Evolutionary conservation across 2,888 invertebrate species (phyloP), one percentile per base, ranked within the genome.

Genomic region (Amorpha juglandis): DNA sequence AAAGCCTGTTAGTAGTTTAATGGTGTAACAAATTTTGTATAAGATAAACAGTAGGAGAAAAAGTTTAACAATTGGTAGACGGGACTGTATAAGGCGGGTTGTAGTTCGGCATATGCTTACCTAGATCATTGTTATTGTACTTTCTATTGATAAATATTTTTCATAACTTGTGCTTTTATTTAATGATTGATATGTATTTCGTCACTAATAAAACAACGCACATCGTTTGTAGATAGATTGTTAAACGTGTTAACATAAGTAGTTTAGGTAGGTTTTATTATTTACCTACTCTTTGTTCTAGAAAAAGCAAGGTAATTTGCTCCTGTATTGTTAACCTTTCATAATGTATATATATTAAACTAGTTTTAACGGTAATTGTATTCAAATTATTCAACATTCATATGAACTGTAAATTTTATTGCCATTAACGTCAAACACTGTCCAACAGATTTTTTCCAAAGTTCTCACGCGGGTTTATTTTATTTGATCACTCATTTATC

Each of bases 381-480:
- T 58, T 38, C 16, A 38, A 52, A 33, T 33, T 42, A 42, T 42
- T 58, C 38, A 9, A 19, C 38, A 42, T 58, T 38, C 19, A 19
- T 19, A 58, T 9, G 58, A 69, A 66, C 69, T 69, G 70, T 71
- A 67, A 75, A 70, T 75, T 72, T 19, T 58, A 19, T 38, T 58
- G 42, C 35, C 16, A 16, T 12, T 38, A 38, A 16, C 55, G 16
- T 38, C 38, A 12, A 19, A 19, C 42, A 38, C 19, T 42, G 12
- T 19, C 42, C 58, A 16, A 16, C 16, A 9, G n/a, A 38, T 55
- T 38, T 4, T 16, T 55, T 55, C 16, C 35, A 9, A 16, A 48
- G 14, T 53, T 53, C 33, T 38, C 58, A 12, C 11, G 19, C 6
- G 6, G 12, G 16, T 50, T 42, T 42, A 42, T 38, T 42, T n/a